Conservation (phyloP, 2,113 vertebrate genomes). For the Hippocampus zosterae region DNA sequence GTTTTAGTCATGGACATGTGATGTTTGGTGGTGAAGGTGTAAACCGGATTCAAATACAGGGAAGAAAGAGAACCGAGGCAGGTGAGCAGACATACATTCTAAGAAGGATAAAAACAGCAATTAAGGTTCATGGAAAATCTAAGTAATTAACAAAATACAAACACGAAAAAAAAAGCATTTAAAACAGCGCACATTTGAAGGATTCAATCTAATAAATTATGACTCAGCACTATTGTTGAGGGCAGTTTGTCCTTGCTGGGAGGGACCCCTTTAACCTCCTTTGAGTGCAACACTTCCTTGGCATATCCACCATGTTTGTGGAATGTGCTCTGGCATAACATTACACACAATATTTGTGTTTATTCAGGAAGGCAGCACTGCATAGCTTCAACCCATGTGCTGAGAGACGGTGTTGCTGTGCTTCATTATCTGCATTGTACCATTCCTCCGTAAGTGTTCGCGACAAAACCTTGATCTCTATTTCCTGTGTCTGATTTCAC, state of each 20-base stretch:
- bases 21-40: too few relatives aligned
- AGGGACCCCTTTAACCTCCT: neutral
- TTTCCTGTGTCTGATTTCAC: neutral
- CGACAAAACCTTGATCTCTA: neutral
- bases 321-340: neutral
- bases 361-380: neutral
- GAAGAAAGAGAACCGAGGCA: too few relatives aligned
- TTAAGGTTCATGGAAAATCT: too few relatives aligned
- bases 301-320: neutral
- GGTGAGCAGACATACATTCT: too few relatives aligned
- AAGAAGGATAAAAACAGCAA: too few relatives aligned
- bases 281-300: neutral
- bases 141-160: neutral
- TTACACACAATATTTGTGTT: neutral
- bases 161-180: neutral
- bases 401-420: too few relatives aligned
- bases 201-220: neutral
- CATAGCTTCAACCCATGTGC: neutral
- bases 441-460: neutral
- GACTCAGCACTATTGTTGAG: neutral
- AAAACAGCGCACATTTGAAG: too few relatives aligned
- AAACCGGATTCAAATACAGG: neutral
- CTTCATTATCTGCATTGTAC: neutral
- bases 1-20: too few relatives aligned
- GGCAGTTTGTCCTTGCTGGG: neutral